phyloP scores from a whole-genome alignment of 2,797 vertebrate species.

The Nasua narica region DNA sequence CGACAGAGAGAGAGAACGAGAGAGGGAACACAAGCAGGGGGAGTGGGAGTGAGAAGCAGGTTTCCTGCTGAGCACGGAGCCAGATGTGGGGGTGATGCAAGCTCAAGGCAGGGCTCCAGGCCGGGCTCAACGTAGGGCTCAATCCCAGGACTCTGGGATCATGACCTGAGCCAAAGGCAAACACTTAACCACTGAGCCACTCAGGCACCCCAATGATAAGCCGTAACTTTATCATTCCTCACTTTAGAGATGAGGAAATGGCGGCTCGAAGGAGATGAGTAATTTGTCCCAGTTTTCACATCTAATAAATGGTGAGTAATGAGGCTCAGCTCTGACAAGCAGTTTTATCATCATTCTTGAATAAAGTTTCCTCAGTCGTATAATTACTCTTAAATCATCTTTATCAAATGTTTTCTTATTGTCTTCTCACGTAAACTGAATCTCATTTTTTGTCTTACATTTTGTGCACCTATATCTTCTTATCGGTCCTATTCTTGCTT shows the following conservation, averaged over 20 bases:
- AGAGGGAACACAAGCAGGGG: too few relatives aligned
- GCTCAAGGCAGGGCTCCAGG: too few relatives aligned
- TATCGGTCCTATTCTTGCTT: not conserved
- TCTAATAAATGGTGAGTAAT: not conserved
- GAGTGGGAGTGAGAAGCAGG: too few relatives aligned
- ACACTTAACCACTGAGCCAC: too few relatives aligned
- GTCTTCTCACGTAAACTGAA: not conserved
- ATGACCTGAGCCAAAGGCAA: too few relatives aligned
- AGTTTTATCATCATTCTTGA: not conserved
- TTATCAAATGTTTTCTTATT: not conserved
- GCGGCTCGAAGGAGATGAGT: not conserved
- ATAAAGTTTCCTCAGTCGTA: not conserved
- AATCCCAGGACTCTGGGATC: too few relatives aligned
- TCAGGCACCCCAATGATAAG: too few relatives aligned
- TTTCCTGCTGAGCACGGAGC: too few relatives aligned
- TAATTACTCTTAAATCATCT: not conserved
- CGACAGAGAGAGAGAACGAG: too few relatives aligned
- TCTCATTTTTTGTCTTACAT: not conserved
- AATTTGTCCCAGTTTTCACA: not conserved
- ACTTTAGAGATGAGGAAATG: not conserved
- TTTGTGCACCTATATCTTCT: not conserved
- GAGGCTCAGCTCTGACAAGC: not conserved
- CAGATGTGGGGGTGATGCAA: too few relatives aligned
- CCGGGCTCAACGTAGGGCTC: too few relatives aligned
- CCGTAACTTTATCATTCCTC: not conserved